A percentile compares a stretch with the other conserved stretches of the same genome.
These are phyloP conservation scores for Drosophila setifemur DNA, from an alignment of 1,140 invertebrate species.

Conservation along the genomic window DNA sequence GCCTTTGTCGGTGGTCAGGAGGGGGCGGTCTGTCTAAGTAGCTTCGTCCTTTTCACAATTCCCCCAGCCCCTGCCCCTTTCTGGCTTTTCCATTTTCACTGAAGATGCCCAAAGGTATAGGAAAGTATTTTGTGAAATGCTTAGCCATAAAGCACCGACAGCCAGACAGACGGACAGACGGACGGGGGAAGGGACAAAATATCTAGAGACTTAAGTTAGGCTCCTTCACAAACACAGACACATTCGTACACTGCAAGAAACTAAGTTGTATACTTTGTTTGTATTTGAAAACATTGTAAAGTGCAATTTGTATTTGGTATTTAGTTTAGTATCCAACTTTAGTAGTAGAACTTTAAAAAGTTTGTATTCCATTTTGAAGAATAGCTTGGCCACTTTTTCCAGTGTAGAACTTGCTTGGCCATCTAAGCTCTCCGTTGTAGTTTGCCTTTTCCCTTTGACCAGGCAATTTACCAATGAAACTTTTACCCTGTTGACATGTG, in stretches of 20 bases:
- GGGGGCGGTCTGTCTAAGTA: no score
- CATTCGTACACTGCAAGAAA: not conserved
- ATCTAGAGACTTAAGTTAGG: conserved; percentile 8
- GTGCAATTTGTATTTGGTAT: not conserved
- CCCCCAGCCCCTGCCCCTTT: not conserved
- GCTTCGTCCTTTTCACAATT: not conserved
- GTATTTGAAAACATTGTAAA: no score
- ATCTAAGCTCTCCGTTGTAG: conserved; percentile 2
- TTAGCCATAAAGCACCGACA: conserved; percentile 15
- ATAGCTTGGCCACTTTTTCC: no score
- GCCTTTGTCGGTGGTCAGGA: not conserved
- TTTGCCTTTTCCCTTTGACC: conserved; percentile 27
- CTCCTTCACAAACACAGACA: not conserved
- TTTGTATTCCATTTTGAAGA: no score
- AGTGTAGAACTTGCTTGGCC: not conserved
- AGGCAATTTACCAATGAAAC: conserved; percentile 51
- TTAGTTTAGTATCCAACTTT: no score
- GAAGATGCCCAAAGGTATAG: conserved; percentile 35
- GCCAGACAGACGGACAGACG: not conserved
- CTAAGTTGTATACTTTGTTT: not conserved
- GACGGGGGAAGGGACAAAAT: not conserved
- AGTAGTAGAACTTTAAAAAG: no score
- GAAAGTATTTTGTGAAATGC: conserved; percentile 30
- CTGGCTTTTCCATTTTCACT: conserved; percentile 17
- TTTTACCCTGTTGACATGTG: conserved; percentile 45